phyloP scores from a whole-genome alignment of 2,888 invertebrate species.

The Pseudolycoriella hygida region DNA sequence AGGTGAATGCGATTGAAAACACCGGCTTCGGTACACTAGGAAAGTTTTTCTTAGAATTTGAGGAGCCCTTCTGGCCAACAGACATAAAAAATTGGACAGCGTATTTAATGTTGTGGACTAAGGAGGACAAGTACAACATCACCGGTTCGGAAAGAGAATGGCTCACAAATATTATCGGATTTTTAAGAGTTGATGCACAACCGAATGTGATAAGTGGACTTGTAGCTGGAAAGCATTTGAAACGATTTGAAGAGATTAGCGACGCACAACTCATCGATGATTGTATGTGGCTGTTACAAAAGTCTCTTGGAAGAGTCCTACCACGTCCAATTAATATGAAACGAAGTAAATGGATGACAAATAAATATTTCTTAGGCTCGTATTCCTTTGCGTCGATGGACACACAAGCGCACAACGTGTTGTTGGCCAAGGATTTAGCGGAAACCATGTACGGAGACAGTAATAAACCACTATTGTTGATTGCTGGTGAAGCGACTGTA shows the following conservation, averaged over 20 bases:
- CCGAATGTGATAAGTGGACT: conserved; percentile 46
- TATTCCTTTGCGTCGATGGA: conserved; percentile 43
- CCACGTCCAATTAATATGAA: too few relatives aligned
- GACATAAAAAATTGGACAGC: conserved; percentile 23
- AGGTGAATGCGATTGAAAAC: conserved; percentile 33
- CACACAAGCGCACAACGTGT: conserved; percentile 30
- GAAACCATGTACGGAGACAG: conserved; percentile 36
- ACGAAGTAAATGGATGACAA: conserved; percentile 34
- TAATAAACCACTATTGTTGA: neutral
- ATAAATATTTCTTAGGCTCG: conserved; percentile 41
- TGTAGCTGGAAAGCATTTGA: conserved; percentile 45
- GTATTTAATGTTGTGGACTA: conserved; percentile 39
- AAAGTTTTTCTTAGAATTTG: conserved; percentile 43
- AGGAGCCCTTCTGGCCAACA: conserved; percentile 37
- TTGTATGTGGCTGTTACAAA: conserved; percentile 22
- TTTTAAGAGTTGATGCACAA: conserved; percentile 44
- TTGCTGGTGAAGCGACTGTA: conserved; percentile 43
- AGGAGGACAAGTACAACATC: conserved; percentile 23
- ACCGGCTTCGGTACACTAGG: conserved; percentile 41
- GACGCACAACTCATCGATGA: conserved; percentile 30
- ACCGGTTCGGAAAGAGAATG: neutral
- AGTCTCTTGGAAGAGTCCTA: conserved; percentile 14
- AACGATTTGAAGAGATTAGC: conserved; percentile 39
- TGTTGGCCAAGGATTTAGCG: conserved; percentile 28
- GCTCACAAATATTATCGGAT: conserved; percentile 43